Percentiles rank a stretch among this genome's conserved stretches.
Evolutionary conservation across 2,797 vertebrate species (phyloP).

Genomic region (Lagorchestes hirsutus): DNA sequence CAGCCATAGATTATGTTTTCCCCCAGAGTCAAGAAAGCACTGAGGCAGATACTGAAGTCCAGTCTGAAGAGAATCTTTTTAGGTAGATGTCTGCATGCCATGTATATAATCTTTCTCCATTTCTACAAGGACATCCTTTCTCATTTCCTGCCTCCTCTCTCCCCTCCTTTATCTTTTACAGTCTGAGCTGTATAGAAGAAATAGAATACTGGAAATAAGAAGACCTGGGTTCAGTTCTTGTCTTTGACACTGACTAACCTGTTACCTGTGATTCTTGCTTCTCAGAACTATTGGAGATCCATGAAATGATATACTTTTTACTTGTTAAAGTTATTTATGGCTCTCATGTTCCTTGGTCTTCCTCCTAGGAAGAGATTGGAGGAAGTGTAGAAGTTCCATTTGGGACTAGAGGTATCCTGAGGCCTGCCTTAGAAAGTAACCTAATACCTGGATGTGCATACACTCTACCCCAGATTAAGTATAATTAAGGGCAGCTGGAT

Average conservation of each 20-base stretch:
- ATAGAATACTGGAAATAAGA: not conserved
- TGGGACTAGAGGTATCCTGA: not conserved
- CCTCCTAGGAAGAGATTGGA: not conserved
- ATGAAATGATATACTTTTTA: too few relatives aligned
- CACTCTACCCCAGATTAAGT: not conserved
- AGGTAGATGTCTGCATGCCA: fast-evolving
- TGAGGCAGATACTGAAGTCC: fast-evolving
- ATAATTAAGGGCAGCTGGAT: not conserved
- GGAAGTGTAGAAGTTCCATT: not conserved
- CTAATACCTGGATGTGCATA: not conserved
- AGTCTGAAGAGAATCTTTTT: not conserved
- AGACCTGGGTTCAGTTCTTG: not conserved
- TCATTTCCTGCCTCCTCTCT: not conserved
- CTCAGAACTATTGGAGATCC: too few relatives aligned
- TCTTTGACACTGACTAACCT: too few relatives aligned
- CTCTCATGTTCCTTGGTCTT: not conserved
- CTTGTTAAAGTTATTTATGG: not conserved
- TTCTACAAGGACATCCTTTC: not conserved
- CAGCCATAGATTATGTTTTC: not conserved
- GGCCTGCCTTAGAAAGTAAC: not conserved
- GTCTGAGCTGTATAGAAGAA: not conserved
- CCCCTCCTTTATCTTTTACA: not conserved
- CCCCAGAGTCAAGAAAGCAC: not conserved
- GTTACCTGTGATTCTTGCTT: too few relatives aligned
- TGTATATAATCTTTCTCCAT: not conserved